Percentiles rank a stretch among this genome's conserved stretches.
phyloP scores from a whole-genome alignment of 2,888 invertebrate species.

The Chorisops tibialis region DNA sequence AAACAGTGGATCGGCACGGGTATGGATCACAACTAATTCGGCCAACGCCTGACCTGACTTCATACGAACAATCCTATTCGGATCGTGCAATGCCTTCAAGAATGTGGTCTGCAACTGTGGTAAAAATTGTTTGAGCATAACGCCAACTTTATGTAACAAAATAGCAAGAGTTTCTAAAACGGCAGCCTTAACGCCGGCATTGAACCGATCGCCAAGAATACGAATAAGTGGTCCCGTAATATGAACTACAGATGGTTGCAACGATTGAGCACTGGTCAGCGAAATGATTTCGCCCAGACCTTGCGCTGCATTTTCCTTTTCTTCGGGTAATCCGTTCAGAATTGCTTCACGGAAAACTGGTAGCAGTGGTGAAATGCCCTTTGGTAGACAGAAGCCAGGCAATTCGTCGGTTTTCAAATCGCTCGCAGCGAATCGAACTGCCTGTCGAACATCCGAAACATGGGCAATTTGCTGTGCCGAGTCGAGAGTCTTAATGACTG shows the following conservation, averaged over 20 bases:
- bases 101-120: constrained; percentile 99
- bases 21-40: constrained; percentile 86
- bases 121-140: constrained; percentile 94
- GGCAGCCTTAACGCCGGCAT: constrained; percentile 90
- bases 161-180: constrained; percentile 91
- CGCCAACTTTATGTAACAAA: constrained; percentile 89
- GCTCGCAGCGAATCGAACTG: constrained; percentile 84
- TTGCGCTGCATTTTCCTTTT: constrained; percentile 92
- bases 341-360: constrained; percentile 96
- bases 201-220: constrained; percentile 93
- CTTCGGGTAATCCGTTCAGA: constrained; percentile 89
- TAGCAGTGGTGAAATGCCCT: constrained; percentile 89
- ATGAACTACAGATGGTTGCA: constrained; percentile 94
- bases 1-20: constrained; percentile 91
- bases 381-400: constrained; percentile 91
- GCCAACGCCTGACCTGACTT: constrained; percentile 86
- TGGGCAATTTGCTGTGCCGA: constrained; percentile 80
- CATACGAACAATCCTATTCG: constrained; percentile 80
- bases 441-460: constrained; percentile 86
- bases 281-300: constrained; percentile 69
- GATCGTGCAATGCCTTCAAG: constrained; percentile 89
- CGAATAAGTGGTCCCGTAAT: constrained; percentile 97
- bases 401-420: constrained; percentile 76
- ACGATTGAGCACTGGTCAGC: constrained; percentile 74
- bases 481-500: constrained; percentile 84